Evolutionary conservation across 2,797 vertebrate species (phyloP).

Genomic region (Coccyzus lansbergi): DNA sequence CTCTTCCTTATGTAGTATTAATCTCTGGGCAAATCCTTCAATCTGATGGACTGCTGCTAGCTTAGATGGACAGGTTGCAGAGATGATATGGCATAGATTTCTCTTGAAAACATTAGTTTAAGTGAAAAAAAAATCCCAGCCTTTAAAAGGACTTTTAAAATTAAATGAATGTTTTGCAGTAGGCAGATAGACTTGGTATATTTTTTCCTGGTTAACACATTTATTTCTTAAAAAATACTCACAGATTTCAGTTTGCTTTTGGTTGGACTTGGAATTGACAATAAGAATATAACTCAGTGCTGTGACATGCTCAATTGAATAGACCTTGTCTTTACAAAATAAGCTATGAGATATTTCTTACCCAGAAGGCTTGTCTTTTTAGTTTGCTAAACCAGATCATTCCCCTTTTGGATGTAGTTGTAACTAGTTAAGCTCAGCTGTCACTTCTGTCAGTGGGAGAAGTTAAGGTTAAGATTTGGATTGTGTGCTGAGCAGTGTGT

Average conservation of each 20-base stretch:
- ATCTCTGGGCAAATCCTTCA: neutral
- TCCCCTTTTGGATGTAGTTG: neutral
- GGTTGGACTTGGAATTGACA: neutral
- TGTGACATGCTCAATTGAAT: neutral
- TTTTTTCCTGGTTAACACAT: neutral
- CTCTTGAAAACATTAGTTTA: neutral
- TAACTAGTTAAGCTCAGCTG: neutral
- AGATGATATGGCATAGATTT: neutral
- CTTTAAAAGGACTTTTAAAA: neutral
- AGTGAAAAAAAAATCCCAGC: neutral
- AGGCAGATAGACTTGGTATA: neutral
- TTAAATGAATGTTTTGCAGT: neutral
- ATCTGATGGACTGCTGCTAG: neutral
- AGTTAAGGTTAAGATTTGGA: neutral
- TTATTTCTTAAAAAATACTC: neutral
- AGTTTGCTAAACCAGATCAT: neutral
- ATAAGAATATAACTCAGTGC: accelerated
- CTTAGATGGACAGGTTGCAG: neutral
- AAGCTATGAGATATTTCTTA: neutral
- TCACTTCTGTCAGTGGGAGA: neutral
- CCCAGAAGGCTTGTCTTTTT: neutral
- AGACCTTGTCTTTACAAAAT: neutral
- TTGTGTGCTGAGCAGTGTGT: neutral
- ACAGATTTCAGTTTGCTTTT: neutral
- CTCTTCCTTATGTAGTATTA: neutral